These are phyloP conservation scores for Dendrolimus houi DNA, from an alignment of 2,888 invertebrate genomes.

Conservation along the genomic window DNA sequence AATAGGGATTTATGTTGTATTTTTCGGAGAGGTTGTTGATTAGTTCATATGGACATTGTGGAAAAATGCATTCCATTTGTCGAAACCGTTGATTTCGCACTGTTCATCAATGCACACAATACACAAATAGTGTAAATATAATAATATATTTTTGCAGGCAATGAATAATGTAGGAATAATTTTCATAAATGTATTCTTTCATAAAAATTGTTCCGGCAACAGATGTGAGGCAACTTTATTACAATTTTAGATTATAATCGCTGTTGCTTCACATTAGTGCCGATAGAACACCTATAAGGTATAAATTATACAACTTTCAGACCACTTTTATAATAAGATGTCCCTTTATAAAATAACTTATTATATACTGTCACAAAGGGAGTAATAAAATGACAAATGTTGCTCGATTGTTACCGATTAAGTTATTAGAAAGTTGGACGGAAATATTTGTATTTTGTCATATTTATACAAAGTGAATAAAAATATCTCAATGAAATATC, in stretches of 20 bases:
- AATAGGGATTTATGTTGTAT: conserved; percentile 31
- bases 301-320: conserved; percentile 35
- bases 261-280: no score
- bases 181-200: conserved; percentile 7
- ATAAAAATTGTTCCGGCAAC: not conserved
- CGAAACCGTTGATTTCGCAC: conserved; percentile 57
- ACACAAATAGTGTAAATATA: conserved; percentile 42
- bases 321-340: conserved; percentile 45
- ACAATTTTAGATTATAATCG: no score
- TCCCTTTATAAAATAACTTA: conserved; percentile 40
- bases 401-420: conserved; percentile 71
- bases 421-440: conserved; percentile 60
- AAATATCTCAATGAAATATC: conserved; percentile 71
- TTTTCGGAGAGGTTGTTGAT: conserved; percentile 49
- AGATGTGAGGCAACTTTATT: not conserved
- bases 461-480: conserved; percentile 65
- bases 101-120: conserved; percentile 63
- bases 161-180: conserved; percentile 37
- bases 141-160: conserved; percentile 57
- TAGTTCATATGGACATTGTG: conserved; percentile 57
- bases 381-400: conserved; percentile 59
- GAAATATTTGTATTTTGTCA: conserved; percentile 73
- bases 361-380: conserved; percentile 65
- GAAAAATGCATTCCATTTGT: conserved; percentile 69
- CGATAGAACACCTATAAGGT: conserved; percentile 8